These are phyloP conservation scores for Thamnaconus septentrionalis DNA, from an alignment of 2,113 vertebrate genomes.

Conservation along the genomic window DNA sequence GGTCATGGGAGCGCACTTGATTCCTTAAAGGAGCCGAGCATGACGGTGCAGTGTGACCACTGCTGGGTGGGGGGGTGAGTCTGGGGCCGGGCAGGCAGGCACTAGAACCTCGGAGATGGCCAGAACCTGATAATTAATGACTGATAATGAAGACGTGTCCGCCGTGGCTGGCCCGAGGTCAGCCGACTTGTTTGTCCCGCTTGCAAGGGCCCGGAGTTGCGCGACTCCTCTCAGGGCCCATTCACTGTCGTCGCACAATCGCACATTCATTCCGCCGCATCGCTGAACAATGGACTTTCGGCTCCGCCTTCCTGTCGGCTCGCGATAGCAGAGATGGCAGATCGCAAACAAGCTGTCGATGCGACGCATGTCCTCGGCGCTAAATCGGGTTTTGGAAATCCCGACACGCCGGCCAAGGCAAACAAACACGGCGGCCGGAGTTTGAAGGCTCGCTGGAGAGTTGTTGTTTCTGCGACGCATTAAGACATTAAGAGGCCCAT, in stretches of 20 bases:
- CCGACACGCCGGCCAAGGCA: neutral
- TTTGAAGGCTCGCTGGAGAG: neutral
- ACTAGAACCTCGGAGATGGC: too few relatives aligned
- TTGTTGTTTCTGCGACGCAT: too few relatives aligned
- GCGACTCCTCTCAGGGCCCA: neutral
- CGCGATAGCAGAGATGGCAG: slow-evolving; percentile 9
- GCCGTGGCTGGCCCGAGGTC: neutral
- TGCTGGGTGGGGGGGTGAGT: too few relatives aligned
- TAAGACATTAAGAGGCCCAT: too few relatives aligned
- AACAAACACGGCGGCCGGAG: neutral
- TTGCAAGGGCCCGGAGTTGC: neutral
- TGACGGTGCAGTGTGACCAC: too few relatives aligned
- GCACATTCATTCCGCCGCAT: slow-evolving; percentile 8
- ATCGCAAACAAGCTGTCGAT: neutral
- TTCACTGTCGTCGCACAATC: slow-evolving; percentile 12
- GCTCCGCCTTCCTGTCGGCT: slow-evolving; percentile 24
- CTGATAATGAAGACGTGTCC: too few relatives aligned
- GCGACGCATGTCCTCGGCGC: slow-evolving; percentile 2
- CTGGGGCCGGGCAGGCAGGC: too few relatives aligned
- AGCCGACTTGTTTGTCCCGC: neutral
- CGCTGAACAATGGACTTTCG: slow-evolving; percentile 9
- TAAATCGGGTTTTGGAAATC: neutral
- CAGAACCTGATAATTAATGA: too few relatives aligned
- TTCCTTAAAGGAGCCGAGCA: neutral
- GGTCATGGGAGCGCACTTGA: slow-evolving; percentile 7